phyloP scores from a whole-genome alignment of 2,797 vertebrate species.

The Schizopygopsis malacanthus region DNA sequence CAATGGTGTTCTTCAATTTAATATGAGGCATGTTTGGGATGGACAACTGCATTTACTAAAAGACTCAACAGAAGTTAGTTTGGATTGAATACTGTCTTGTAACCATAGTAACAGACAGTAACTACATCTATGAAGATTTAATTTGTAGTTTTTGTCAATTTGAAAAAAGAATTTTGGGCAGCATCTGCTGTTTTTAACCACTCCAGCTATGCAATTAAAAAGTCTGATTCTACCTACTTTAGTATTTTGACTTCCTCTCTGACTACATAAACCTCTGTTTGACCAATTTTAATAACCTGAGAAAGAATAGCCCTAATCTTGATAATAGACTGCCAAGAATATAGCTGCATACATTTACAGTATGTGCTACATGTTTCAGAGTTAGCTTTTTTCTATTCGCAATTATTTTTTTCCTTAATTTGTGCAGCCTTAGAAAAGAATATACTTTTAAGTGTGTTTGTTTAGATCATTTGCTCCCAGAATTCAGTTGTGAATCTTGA shows the following conservation, averaged over 20 bases:
- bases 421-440: too few relatives aligned
- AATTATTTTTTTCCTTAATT: too few relatives aligned
- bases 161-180: neutral
- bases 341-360: neutral
- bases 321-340: neutral
- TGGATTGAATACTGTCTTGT: neutral
- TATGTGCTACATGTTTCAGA: too few relatives aligned
- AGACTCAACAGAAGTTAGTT: neutral
- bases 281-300: neutral
- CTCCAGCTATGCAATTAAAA: neutral
- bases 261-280: neutral
- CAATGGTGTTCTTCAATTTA: neutral
- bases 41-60: neutral
- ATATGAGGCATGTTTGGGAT: neutral
- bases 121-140: neutral
- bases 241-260: neutral
- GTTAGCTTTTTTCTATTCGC: too few relatives aligned
- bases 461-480: neutral
- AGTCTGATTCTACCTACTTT: neutral
- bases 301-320: neutral
- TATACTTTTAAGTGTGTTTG: too few relatives aligned
- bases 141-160: neutral
- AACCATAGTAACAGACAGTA: neutral
- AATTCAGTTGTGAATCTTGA: neutral
- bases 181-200: neutral